Conservation (phyloP, 2,888 invertebrate species). For the Atrina japonica region DNA sequence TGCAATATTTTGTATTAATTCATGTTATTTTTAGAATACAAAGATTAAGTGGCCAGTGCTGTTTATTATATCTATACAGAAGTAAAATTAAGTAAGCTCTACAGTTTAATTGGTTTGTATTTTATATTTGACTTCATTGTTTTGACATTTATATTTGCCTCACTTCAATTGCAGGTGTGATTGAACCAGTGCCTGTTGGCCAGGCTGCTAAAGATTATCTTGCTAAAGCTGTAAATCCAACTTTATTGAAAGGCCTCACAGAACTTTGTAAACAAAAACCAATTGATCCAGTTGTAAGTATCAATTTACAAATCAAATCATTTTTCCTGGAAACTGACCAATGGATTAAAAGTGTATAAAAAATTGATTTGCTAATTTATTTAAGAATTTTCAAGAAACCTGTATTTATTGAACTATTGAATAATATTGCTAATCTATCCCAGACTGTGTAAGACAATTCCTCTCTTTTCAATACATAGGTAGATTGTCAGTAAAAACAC, state of each 20-base stretch:
- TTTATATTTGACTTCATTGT: too few relatives aligned
- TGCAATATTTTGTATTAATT: too few relatives aligned
- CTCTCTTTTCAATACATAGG: too few relatives aligned
- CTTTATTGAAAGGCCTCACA: constrained; percentile 83
- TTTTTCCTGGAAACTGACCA: neutral
- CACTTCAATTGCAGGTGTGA: constrained; percentile 85
- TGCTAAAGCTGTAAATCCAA: constrained; percentile 85
- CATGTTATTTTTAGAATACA: too few relatives aligned
- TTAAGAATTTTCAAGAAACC: neutral
- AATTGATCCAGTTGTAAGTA: constrained; percentile 85
- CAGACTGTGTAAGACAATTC: too few relatives aligned
- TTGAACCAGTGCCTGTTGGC: constrained; percentile 87
- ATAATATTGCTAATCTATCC: too few relatives aligned
- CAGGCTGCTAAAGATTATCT: constrained; percentile 87
- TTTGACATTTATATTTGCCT: too few relatives aligned
- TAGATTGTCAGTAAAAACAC: too few relatives aligned
- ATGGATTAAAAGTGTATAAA: neutral
- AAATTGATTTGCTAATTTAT: neutral
- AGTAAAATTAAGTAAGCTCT: neutral
- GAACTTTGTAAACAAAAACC: constrained; percentile 88
- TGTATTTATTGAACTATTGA: neutral
- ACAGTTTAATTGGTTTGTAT: too few relatives aligned
- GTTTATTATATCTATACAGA: neutral
- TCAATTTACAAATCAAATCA: neutral
- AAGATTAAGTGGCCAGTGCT: neutral